A percentile compares a stretch with the other conserved stretches of the same genome.
Conservation (phyloP, 1,140 invertebrate species). For the Pseudobourletiella spinata region DNA sequence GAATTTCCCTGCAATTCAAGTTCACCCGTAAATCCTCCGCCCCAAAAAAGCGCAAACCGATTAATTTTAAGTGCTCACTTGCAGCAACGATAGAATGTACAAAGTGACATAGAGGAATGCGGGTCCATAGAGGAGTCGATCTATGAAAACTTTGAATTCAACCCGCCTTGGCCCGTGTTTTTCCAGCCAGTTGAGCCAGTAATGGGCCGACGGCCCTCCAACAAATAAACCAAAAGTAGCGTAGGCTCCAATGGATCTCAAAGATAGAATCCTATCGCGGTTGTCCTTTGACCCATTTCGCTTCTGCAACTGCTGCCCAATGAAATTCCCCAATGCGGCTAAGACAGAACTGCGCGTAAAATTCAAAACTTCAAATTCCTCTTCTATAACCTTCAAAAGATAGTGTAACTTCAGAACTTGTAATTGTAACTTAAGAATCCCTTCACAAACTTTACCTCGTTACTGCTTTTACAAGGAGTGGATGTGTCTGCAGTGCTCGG, state of each 20-base stretch:
- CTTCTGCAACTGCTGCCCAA: background rate
- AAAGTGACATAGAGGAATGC: background rate
- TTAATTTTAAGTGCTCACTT: background rate
- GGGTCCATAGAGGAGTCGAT: constrained; percentile 14
- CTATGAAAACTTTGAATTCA: constrained; percentile 6
- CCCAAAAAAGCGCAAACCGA: background rate
- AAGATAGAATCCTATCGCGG: background rate
- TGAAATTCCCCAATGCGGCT: constrained; percentile 9
- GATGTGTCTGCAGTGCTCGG: too few species aligned
- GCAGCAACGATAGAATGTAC: constrained; percentile 5
- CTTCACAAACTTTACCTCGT: too few species aligned
- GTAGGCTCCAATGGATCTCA: constrained; percentile 4
- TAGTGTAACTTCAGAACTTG: too few species aligned
- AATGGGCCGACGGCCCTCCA: constrained; percentile 7
- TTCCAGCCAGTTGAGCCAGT: constrained; percentile 10
- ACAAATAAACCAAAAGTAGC: constrained; percentile 5
- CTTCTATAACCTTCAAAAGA: too few species aligned
- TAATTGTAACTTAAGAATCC: too few species aligned
- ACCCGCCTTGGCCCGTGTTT: constrained; percentile 2
- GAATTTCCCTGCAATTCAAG: constrained; percentile 6
- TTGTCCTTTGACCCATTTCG: background rate
- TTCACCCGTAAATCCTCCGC: background rate
- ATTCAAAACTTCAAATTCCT: too few species aligned
- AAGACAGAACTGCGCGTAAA: too few species aligned
- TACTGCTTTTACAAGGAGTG: too few species aligned